Evolutionary conservation across 2,113 vertebrate species (phyloP).

Genomic region (Dendrocopos noguchii): DNA sequence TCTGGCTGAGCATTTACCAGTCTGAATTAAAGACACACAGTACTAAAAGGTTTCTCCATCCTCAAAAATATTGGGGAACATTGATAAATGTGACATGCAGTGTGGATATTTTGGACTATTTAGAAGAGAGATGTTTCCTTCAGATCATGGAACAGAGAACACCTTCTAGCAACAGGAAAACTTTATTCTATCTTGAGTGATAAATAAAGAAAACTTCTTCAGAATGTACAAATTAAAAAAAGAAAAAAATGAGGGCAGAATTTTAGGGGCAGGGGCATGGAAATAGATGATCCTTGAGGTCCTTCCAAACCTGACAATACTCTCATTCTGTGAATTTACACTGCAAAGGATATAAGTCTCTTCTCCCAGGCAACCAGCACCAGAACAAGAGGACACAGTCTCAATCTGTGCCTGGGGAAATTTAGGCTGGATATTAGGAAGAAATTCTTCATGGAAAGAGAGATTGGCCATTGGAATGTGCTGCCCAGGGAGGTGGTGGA

Average conservation of each 20-base stretch:
- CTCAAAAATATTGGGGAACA: not conserved
- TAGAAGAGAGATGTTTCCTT: not conserved
- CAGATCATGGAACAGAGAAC: not conserved
- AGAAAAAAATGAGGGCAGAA: not conserved
- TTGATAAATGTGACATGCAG: not conserved
- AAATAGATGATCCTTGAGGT: no score
- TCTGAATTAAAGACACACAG: not conserved
- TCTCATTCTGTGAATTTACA: no score
- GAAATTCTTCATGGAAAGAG: no score
- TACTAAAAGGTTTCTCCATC: not conserved
- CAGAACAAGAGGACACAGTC: no score
- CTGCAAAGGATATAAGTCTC: no score
- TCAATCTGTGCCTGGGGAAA: no score
- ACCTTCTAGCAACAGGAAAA: not conserved
- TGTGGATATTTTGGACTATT: not conserved
- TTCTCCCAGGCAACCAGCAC: no score
- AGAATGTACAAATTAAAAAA: not conserved
- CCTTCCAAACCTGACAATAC: no score
- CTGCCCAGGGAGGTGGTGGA: no score
- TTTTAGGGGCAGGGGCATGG: no score
- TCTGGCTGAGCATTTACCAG: not conserved
- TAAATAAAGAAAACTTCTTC: not conserved
- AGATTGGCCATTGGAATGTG: no score
- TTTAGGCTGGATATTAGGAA: no score
- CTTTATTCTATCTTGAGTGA: not conserved